Base-by-base conservation (phyloP, 2,888 invertebrate genomes). In the Xestia xanthographa region DNA sequence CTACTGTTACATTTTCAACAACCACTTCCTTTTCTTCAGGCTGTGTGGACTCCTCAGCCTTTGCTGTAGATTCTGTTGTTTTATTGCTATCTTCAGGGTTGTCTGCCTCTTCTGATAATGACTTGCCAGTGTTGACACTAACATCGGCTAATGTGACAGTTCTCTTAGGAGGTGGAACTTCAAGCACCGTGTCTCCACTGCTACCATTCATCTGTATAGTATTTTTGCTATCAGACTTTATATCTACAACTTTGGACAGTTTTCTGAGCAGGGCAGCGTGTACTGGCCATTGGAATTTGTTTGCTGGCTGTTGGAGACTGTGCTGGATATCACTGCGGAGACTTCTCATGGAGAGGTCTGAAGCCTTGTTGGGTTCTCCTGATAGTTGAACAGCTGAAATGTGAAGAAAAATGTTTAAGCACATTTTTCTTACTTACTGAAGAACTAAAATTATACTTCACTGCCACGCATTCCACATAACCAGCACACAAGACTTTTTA, bases 1-100 rank as follows among this genome's bases (percentile, higher is more conserved):
- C 96, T 77, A 96, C 96, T 70, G 96, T 96, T 1, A 96, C 95
- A 92, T 96, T 96, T 89, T 96, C 96, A 41, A 96, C 86, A 56
- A 96, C 92, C 41, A 94, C 87, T 83, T 95, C 94, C 45, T 90
- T 94, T 20, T 94, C 93, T 69, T 92, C 92, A 53, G 90, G 80
- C 12, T 88, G 86, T 22, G 53, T 70, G 76, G 86, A 20, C 5
- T 62, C 68, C 12, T 66, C 56, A 69, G 76, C 77, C 82, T 88
- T 88, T 77, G 82, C 77, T 34, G 84, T 63, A 45, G 86, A 72
- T 82, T 89, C 89, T 72, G 80, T 38, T 62, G 72, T 38, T 73
- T 78, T 78, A 83, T 78, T 84, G 65, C 86, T 82, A 80, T 82
- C 71, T 43, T 87, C 86, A 26, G 88, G 79, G 74, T 90, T 90